Evolutionary conservation across 2,888 invertebrate species (phyloP).

Genomic region (Patella caerulea): DNA sequence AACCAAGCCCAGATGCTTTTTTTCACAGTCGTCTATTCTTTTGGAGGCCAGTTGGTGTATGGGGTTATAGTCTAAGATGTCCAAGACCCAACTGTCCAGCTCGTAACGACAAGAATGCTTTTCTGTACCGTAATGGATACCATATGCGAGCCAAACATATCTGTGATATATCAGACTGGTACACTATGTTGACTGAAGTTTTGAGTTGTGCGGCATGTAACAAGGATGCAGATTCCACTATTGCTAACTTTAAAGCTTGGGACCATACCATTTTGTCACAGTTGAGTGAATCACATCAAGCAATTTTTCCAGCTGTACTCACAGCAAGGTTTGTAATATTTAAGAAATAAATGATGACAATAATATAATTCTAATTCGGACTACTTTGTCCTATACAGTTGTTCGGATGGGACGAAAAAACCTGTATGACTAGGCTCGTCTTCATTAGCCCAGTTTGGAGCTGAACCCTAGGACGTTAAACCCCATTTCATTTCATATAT

Average conservation of each 20-base stretch:
- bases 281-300: not conserved
- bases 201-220: conserved; percentile 1
- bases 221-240: not conserved
- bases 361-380: no score
- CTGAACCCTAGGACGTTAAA: no score
- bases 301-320: conserved; percentile 8
- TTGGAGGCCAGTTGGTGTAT: conserved; percentile 17
- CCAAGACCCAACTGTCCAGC: conserved; percentile 9
- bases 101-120: not conserved
- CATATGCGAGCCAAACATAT: not conserved
- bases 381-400: no score
- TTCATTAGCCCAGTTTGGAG: no score
- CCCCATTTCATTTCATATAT: no score
- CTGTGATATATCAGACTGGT: conserved; percentile 18
- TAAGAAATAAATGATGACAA: no score
- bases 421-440: no score
- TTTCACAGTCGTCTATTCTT: conserved; percentile 13
- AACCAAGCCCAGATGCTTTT: not conserved
- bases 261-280: not conserved
- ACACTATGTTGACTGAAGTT: conserved; percentile 14
- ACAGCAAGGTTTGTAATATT: not conserved
- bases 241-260: not conserved
- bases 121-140: not conserved
- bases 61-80: conserved; percentile 12
- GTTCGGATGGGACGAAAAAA: no score